phyloP scores from a whole-genome alignment of 2,888 invertebrate species.

The Nemotelus pantherinus region DNA sequence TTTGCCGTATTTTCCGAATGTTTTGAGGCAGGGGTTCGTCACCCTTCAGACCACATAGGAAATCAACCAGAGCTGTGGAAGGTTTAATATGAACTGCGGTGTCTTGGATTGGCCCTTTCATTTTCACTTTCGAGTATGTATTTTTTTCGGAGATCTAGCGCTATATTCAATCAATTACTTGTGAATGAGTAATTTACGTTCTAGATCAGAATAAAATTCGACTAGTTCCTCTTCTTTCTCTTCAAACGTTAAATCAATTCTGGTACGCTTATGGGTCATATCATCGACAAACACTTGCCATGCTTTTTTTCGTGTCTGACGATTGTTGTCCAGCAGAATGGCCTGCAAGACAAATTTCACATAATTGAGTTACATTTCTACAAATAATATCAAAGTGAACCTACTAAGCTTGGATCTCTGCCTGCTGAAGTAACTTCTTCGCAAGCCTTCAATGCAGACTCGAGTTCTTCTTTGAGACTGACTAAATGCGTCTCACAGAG shows the following conservation, averaged over 20 bases:
- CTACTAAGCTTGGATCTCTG: slow-evolving; percentile 68
- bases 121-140: slow-evolving; percentile 46
- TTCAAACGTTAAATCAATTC: slow-evolving; percentile 80
- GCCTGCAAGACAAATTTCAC: slow-evolving; percentile 62
- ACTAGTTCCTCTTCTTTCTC: slow-evolving; percentile 81
- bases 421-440: slow-evolving; percentile 72
- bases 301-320: slow-evolving; percentile 69
- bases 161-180: slow-evolving; percentile 55
- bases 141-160: not conserved
- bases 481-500: slow-evolving; percentile 71
- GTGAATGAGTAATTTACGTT: slow-evolving; percentile 75
- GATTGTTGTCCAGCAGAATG: slow-evolving; percentile 64
- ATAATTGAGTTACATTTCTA: slow-evolving; percentile 29
- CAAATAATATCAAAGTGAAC: slow-evolving; percentile 43
- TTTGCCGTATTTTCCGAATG: slow-evolving; percentile 63
- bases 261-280: slow-evolving; percentile 78
- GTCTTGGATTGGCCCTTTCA: slow-evolving; percentile 71
- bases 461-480: slow-evolving; percentile 72
- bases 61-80: slow-evolving; percentile 68
- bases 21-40: slow-evolving; percentile 66
- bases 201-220: slow-evolving; percentile 78
- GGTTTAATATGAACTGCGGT: slow-evolving; percentile 73
- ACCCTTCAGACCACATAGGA: slow-evolving; percentile 67
- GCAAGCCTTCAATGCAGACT: slow-evolving; percentile 72
- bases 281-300: slow-evolving; percentile 82